These are phyloP conservation scores for Alcis repandata DNA, from an alignment of 2,888 invertebrate species.

Conservation along the genomic window DNA sequence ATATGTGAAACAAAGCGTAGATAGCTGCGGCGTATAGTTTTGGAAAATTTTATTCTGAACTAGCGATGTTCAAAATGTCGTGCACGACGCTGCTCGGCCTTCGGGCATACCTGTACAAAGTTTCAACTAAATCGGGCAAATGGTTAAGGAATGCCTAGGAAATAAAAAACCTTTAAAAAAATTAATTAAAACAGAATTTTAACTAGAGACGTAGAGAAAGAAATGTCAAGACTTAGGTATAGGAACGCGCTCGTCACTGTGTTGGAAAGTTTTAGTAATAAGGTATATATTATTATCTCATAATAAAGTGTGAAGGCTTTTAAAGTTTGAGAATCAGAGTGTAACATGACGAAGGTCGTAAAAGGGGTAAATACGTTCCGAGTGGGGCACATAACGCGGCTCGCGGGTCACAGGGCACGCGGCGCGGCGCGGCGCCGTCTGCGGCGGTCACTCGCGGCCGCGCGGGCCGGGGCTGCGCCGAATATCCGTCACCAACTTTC, in stretches of 20 bases:
- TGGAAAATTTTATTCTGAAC: not conserved
- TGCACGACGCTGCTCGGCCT: no score
- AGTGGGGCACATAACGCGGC: not conserved
- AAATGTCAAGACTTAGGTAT: not conserved
- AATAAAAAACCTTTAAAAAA: no score
- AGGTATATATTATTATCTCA: no score
- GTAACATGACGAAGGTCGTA: not conserved
- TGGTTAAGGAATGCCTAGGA: no score
- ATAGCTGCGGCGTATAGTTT: not conserved
- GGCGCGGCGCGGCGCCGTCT: not conserved
- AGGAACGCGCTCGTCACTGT: no score
- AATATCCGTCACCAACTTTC: constrained; percentile 30
- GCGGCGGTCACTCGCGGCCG: not conserved
- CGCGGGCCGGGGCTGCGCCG: constrained; percentile 4
- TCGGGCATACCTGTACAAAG: no score
- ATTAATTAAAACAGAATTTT: no score
- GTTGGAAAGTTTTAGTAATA: no score
- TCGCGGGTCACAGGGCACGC: constrained; percentile 1
- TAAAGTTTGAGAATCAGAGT: not conserved
- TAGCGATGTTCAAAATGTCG: no score
- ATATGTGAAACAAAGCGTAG: not conserved
- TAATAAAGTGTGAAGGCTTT: no score
- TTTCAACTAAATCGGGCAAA: no score
- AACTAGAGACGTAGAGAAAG: not conserved
- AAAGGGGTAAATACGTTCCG: not conserved